These are phyloP conservation scores for Numenius arquata DNA, from an alignment of 2,113 vertebrate genomes.

Conservation along the genomic window DNA sequence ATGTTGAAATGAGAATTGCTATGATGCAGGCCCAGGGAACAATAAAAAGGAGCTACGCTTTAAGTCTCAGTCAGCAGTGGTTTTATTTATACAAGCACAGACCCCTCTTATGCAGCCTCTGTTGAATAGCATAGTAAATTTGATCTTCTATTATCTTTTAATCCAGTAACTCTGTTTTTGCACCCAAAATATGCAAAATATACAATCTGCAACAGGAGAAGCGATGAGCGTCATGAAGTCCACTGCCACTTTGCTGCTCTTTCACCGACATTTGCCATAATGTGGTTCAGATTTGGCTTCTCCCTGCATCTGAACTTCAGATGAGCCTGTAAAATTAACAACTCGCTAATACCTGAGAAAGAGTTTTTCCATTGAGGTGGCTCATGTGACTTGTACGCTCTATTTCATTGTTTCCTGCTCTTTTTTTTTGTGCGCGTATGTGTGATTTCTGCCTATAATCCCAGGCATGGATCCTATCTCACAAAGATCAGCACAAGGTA, in stretches of 20 bases:
- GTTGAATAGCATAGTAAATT: background rate
- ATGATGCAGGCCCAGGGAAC: background rate
- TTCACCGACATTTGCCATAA: background rate
- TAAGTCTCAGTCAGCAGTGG: background rate
- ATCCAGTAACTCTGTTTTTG: background rate
- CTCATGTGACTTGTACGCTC: background rate
- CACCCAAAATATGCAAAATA: background rate
- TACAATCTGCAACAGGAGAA: background rate
- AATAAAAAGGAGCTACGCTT: background rate
- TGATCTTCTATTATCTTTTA: rapidly evolving
- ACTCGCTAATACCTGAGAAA: background rate
- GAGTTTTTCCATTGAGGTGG: background rate
- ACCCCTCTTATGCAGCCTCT: background rate
- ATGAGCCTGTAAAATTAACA: background rate
- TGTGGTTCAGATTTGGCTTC: background rate
- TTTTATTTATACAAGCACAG: background rate
- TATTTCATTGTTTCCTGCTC: background rate
- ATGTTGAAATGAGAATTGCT: background rate
- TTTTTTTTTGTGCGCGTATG: too few species aligned
- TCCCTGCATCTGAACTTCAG: background rate
- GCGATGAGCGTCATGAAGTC: background rate
- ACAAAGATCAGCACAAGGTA: background rate
- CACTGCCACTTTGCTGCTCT: background rate
- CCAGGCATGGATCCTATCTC: background rate
- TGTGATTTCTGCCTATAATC: background rate